Base-by-base conservation (phyloP, 2,113 vertebrate species). In the Poecile atricapillus region DNA sequence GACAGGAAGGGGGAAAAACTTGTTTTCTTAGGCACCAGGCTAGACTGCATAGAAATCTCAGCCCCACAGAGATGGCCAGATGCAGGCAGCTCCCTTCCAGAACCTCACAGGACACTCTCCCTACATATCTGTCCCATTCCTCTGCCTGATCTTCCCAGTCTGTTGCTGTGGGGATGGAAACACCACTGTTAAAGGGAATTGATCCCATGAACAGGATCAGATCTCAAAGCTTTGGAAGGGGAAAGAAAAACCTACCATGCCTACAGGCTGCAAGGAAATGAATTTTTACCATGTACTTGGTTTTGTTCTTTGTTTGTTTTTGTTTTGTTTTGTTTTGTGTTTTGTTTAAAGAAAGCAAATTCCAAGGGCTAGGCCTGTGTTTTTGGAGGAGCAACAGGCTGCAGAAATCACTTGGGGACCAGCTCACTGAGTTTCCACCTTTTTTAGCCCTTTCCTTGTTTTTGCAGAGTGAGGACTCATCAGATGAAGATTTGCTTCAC, bases 401-500 rank as follows among this genome's bases (percentile, higher is more conserved):
- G 43, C 82, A 88, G n/a, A 65, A 87, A 19, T 60, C 4, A 15
- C 7, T 63, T 85, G 18, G 41, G 70, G 50, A n/a, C 19, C 55
- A 53, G 33, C 22, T 67, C 50, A 35, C 24, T 22, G n/a, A 70
- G 17, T 55, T 78, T 49, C 41, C 12, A 3, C 7, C 16, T 47
- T n/a, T 52, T 80, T 55, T 89, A 86, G 22, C 60, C 46, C 50
- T 91, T 58, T 90, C 55, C 73, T 85, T 96, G 52, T 52, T 41
- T 55, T 86, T 50, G 67, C 94, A 99, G 98, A 99, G 95, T 1
- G 98, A 98, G 10, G 99, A 99, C 91, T 99, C 99, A 2, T 99
- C 99, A 5, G 99, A 99, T 15, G 99, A 99, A 96, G 99, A 99
- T 97, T 99, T 98, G 5, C 98, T 99, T 86, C 99, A 99, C 97